A percentile compares a stretch with the other conserved stretches of the same genome.
Evolutionary conservation across 2,888 invertebrate species (phyloP).

Genomic region (Penaeus monodon): DNA sequence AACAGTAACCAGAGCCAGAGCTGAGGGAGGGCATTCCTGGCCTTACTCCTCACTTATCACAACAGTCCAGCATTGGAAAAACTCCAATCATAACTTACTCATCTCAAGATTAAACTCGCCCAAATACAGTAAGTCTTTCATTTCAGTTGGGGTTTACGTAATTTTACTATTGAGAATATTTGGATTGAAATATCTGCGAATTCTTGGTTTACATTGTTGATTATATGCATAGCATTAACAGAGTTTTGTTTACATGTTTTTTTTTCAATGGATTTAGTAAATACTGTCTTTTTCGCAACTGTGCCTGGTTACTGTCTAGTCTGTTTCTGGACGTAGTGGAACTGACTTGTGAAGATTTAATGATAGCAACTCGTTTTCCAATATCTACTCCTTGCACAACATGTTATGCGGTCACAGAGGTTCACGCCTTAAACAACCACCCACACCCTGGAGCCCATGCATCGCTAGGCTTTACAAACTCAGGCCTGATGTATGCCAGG

Average conservation of each 20-base stretch:
- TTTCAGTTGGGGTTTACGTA: not conserved
- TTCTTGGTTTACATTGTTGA: not conserved
- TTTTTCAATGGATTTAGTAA: too few relatives aligned
- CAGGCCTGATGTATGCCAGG: slow-evolving; percentile 59
- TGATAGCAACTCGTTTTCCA: slow-evolving; percentile 91
- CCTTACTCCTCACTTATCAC: slow-evolving; percentile 77
- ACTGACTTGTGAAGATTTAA: slow-evolving; percentile 94
- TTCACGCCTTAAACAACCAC: slow-evolving; percentile 75
- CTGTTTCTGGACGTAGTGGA: slow-evolving; percentile 92
- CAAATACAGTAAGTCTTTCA: slow-evolving; percentile 77
- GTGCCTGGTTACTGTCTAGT: slow-evolving; percentile 88
- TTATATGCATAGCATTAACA: too few relatives aligned
- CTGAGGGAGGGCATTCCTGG: slow-evolving; percentile 85
- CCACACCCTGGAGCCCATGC: slow-evolving; percentile 75
- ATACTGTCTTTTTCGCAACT: slow-evolving; percentile 73
- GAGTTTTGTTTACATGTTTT: too few relatives aligned
- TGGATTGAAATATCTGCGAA: not conserved
- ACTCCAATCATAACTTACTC: slow-evolving; percentile 81
- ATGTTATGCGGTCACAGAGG: slow-evolving; percentile 85
- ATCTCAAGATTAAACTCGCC: slow-evolving; percentile 83
- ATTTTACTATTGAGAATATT: too few relatives aligned
- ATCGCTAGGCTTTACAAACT: slow-evolving; percentile 70
- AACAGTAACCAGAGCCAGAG: slow-evolving; percentile 86
- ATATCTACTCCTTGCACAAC: slow-evolving; percentile 82
- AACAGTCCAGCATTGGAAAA: slow-evolving; percentile 14